phyloP scores from a whole-genome alignment of 2,888 invertebrate genomes.

The Escarpia spicata region DNA sequence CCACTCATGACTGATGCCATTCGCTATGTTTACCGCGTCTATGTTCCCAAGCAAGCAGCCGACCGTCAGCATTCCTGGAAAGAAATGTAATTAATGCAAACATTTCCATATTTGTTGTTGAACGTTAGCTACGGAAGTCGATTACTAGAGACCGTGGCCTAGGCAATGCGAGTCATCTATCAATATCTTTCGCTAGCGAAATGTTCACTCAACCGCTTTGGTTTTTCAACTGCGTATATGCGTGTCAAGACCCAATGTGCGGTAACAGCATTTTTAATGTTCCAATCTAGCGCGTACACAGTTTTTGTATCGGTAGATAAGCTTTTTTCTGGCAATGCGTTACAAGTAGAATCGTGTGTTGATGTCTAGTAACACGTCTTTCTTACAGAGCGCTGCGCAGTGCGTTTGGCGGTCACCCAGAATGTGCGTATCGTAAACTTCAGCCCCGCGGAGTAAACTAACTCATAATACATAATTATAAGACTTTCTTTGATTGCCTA shows the following conservation, averaged over 20 bases:
- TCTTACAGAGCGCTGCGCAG: background rate
- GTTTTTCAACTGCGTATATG: background rate
- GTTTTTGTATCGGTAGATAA: background rate
- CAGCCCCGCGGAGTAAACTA: background rate
- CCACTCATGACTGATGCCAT: background rate
- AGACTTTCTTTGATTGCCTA: no score
- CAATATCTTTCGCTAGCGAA: background rate
- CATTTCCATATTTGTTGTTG: background rate
- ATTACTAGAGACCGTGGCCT: background rate
- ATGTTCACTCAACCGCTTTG: background rate
- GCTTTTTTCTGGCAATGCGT: background rate
- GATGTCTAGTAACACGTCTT: background rate
- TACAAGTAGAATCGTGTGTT: background rate
- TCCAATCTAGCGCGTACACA: background rate
- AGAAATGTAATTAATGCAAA: background rate
- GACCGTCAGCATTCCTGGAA: conserved; percentile 7
- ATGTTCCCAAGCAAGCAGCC: background rate
- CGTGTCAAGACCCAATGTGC: background rate
- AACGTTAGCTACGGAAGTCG: background rate
- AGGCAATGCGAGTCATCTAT: background rate
- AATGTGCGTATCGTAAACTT: background rate
- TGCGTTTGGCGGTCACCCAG: background rate
- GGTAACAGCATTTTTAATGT: background rate
- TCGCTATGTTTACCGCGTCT: background rate
- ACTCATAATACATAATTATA: background rate